Conservation (phyloP, 2,113 vertebrate genomes). For the Erythrolamprus reginae region DNA sequence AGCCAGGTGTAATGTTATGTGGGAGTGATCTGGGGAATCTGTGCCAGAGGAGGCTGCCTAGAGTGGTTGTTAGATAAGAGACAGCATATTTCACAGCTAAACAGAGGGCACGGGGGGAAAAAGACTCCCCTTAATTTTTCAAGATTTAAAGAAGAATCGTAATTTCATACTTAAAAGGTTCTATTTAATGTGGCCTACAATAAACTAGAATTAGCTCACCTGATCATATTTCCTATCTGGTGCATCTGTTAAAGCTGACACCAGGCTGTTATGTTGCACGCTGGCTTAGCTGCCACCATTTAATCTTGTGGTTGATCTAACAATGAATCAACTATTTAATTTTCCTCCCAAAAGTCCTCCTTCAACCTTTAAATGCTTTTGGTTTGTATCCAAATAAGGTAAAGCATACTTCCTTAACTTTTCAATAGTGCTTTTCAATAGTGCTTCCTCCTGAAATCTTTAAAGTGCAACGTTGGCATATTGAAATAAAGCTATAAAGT, state of each 20-base stretch:
- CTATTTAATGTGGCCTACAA: neutral
- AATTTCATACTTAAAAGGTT: neutral
- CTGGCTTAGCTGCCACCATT: neutral
- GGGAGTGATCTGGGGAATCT: neutral
- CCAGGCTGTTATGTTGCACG: neutral
- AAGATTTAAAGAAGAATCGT: neutral
- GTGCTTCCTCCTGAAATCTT: neutral
- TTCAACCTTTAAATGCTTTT: neutral
- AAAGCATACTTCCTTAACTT: neutral
- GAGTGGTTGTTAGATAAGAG: neutral
- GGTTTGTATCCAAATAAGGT: neutral
- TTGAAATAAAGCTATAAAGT: neutral
- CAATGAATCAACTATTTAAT: neutral
- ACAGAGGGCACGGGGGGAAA: neutral
- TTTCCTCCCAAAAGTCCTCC: neutral
- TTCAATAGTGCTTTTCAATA: neutral
- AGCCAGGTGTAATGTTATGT: neutral
- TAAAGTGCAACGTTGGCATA: neutral
- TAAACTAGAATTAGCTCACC: neutral
- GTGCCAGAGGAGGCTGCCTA: neutral
- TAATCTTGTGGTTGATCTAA: neutral
- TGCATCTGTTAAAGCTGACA: neutral
- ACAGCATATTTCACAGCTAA: neutral
- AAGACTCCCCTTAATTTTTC: neutral
- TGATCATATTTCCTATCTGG: neutral